phyloP scores from a whole-genome alignment of 2,888 invertebrate species.

The Serrognathus titanus region DNA sequence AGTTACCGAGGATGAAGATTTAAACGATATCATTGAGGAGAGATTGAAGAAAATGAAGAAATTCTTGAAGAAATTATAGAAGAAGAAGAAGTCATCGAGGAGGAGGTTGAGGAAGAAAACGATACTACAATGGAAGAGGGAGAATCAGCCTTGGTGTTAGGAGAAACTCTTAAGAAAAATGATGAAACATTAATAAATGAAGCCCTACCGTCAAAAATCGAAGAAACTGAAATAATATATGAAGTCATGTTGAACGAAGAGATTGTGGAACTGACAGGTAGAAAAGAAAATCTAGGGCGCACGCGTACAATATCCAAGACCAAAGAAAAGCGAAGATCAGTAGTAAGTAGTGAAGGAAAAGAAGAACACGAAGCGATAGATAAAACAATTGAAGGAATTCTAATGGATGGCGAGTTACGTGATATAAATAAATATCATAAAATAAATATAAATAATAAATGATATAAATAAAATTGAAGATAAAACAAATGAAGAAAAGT shows the following conservation, averaged over 20 bases:
- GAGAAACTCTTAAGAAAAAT: no score
- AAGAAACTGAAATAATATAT: neutral
- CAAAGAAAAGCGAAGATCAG: neutral
- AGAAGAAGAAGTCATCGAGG: neutral
- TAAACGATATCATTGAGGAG: neutral
- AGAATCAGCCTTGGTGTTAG: no score
- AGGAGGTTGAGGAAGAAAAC: neutral
- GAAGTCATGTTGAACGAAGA: neutral
- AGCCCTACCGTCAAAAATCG: no score
- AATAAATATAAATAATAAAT: no score
- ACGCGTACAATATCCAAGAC: neutral
- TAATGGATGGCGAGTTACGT: no score
- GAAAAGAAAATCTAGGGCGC: no score
- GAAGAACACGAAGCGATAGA: neutral
- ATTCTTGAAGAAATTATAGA: neutral
- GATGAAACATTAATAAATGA: no score
- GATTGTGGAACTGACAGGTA: no score
- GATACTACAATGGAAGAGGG: no score
- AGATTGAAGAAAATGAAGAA: slow-evolving; percentile 4
- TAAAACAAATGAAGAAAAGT: no score
- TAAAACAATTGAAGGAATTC: neutral
- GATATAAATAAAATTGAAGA: no score
- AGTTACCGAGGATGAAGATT: neutral
- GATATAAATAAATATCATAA: no score
- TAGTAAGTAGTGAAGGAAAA: neutral